phyloP scores from a whole-genome alignment of 2,888 invertebrate genomes.

The Drosophila planitibia region DNA sequence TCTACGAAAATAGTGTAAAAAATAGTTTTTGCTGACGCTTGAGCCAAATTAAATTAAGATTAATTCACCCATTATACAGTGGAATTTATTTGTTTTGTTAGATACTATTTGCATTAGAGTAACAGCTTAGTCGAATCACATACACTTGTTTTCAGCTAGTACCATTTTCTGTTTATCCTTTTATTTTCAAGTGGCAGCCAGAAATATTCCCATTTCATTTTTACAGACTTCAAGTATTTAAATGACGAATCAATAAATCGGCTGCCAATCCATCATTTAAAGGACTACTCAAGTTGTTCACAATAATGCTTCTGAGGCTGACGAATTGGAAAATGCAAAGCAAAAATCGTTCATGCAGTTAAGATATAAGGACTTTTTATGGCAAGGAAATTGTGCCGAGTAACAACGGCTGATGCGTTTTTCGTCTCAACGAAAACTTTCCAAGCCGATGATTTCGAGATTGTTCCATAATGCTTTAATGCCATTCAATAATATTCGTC shows the following conservation, averaged over 20 bases:
- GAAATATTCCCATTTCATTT: not conserved
- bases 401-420: not conserved
- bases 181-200: not conserved
- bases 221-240: not conserved
- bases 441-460: conserved; percentile 3
- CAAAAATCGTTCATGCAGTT: conserved; percentile 3
- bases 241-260: not conserved
- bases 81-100: conserved; percentile 71
- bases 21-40: conserved; percentile 41
- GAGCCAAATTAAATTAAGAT: conserved; percentile 65
- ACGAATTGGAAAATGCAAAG: conserved; percentile 1
- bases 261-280: not conserved
- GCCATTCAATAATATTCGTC: conserved; percentile 7
- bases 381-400: not conserved
- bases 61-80: conserved; percentile 55
- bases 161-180: not conserved
- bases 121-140: conserved; percentile 1
- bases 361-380: not conserved
- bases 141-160: not conserved
- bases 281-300: not conserved
- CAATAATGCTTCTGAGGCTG: conserved; percentile 1
- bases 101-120: not conserved
- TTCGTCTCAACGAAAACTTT: not conserved
- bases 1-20: conserved; percentile 61
- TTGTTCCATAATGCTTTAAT: conserved; percentile 6